These are phyloP conservation scores for Eurois occulta DNA, from an alignment of 2,888 invertebrate species.

Conservation along the genomic window DNA sequence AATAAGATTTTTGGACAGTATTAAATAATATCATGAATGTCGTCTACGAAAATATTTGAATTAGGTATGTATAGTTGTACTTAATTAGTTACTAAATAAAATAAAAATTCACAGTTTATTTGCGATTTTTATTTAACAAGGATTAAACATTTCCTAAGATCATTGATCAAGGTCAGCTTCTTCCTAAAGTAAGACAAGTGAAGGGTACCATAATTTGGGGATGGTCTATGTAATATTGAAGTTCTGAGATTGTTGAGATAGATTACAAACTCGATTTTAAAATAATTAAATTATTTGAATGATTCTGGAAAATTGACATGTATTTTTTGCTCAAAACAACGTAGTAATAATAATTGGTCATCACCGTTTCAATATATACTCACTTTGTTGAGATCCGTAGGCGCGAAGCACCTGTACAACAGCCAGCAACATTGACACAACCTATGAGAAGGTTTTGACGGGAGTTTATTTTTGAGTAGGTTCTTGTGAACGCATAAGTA, in stretches of 20 bases:
- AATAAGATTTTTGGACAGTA: too few relatives aligned
- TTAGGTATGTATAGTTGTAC: too few relatives aligned
- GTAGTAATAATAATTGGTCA: constrained; percentile 49
- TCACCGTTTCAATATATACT: constrained; percentile 69
- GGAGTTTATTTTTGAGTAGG: too few relatives aligned
- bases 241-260: not conserved
- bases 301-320: too few relatives aligned
- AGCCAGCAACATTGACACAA: too few relatives aligned
- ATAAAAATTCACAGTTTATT: not conserved
- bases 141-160: not conserved
- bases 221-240: not conserved
- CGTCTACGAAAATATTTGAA: too few relatives aligned
- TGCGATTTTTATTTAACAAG: not conserved
- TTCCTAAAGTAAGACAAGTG: too few relatives aligned
- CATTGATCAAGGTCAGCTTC: not conserved
- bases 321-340: constrained; percentile 8
- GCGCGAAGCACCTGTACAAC: constrained; percentile 67
- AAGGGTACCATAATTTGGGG: too few relatives aligned
- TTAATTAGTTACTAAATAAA: not conserved
- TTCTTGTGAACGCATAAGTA: too few relatives aligned
- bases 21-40: too few relatives aligned
- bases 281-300: too few relatives aligned
- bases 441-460: too few relatives aligned
- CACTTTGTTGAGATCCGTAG: constrained; percentile 55
- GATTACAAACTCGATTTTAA: not conserved